A percentile compares a stretch with the other conserved stretches of the same genome.
Conservation (phyloP, 2,113 vertebrate genomes). For the Misgurnus anguillicaudatus region DNA sequence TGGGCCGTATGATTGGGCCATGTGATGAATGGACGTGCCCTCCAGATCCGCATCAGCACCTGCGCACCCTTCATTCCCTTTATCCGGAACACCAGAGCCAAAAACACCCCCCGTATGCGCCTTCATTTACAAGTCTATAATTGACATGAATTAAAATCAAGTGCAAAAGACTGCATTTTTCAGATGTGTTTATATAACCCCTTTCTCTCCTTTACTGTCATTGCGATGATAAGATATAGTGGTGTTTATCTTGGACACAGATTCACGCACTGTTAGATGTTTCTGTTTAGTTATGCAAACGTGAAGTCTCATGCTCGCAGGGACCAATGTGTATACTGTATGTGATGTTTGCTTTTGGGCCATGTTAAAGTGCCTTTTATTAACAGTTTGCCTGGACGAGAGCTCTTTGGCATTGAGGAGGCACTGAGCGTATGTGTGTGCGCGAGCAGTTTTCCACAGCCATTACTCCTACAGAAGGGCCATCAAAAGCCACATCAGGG, state of each 20-base stretch:
- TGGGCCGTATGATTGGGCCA: constrained; percentile 70
- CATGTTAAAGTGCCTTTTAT: constrained; percentile 57
- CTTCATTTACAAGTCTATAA: constrained; percentile 53
- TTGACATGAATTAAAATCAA: constrained; percentile 48
- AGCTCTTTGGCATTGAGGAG: constrained; percentile 24
- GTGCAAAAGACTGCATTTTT: constrained; percentile 14
- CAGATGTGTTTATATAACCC: constrained; percentile 45
- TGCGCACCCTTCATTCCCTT: constrained; percentile 66
- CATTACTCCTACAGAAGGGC: constrained; percentile 36
- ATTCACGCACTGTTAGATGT: constrained; percentile 25
- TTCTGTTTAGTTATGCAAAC: constrained; percentile 46
- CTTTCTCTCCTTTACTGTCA: constrained; percentile 44
- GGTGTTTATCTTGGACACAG: constrained; percentile 43
- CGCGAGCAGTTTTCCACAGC: constrained; percentile 26
- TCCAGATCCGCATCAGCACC: constrained; percentile 71
- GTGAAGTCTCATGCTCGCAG: constrained; percentile 38
- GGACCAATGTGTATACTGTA: constrained; percentile 41
- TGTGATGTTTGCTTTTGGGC: constrained; percentile 53
- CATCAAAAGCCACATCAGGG: constrained; percentile 45
- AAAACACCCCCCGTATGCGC: constrained; percentile 40
- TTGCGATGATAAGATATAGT: constrained; percentile 30
- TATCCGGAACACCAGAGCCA: constrained; percentile 39
- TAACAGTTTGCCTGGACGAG: constrained; percentile 51
- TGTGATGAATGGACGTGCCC: constrained; percentile 82
- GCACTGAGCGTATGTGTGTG: constrained; percentile 1